Evolutionary conservation across 2,888 invertebrate genomes (phyloP), one percentile per base, ranked within the genome.

Genomic region (Torymus texanus): DNA sequence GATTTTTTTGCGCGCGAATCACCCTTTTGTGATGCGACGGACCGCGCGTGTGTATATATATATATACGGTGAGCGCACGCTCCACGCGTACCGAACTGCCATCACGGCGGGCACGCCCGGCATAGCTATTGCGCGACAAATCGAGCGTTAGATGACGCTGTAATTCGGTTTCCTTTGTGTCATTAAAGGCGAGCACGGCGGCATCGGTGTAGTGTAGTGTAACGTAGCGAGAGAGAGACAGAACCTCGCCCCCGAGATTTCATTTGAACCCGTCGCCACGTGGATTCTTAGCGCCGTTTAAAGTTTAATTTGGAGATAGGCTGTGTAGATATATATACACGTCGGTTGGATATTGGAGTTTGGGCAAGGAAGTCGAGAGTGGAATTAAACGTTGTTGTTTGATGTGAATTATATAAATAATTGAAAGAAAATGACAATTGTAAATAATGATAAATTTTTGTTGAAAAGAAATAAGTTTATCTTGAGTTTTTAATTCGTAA

Each of bases 141-240:
- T 81, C 79, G 81, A 79, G 79, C 81, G 81, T 77, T 79, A 71
- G 74, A 81, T 79, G 79, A 81, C 76, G 71, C 79, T 74, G 77
- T 81, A 74, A 76, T 81, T 79, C 63, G 62, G 51, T 55, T 77
- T 71, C 71, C 75, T 75, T 81, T 78, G 75, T 81, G 70, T 62
- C 78, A 72, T 78, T 78, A 78, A 73, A 67, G 68, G 55, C 56
- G n/a, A 12, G 65, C 50, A 14, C 1, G 3, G 66, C 18, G 1
- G 58, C 5, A 24, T 2, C 1, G 21, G 1, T 1, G 1, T 2
- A 2, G 21, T 21, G 21, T 21, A 21, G 21, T 16, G 12, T 29
- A 41, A 8, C 8, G 41, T 41, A 41, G 16, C 18, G 41, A 59
- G 10, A n/a, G 18, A 58, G 16, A 58, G 16, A 58, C 12, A 13